These are phyloP conservation scores for Edolisoma coerulescens DNA, from an alignment of 2,113 vertebrate species.

Conservation along the genomic window DNA sequence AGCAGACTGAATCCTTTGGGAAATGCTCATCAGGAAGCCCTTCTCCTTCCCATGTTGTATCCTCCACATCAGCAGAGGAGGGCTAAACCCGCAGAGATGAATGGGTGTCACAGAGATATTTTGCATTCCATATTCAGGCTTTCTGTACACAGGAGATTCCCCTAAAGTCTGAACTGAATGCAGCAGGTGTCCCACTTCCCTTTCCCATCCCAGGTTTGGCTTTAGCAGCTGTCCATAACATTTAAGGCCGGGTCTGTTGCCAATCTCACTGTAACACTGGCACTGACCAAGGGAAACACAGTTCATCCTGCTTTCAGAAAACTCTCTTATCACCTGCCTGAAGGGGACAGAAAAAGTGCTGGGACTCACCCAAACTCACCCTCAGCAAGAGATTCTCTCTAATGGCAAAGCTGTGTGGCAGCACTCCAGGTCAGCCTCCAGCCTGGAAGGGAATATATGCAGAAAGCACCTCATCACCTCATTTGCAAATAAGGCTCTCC, in stretches of 20 bases:
- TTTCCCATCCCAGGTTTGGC: not conserved
- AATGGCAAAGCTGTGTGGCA: not conserved
- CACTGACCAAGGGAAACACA: accelerated
- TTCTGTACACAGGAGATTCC: not conserved
- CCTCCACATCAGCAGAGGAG: not conserved
- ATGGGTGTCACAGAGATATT: not conserved
- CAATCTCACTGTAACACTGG: not conserved
- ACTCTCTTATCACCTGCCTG: not conserved
- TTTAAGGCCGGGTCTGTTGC: not conserved
- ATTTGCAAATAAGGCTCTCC: accelerated
- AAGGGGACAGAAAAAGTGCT: not conserved
- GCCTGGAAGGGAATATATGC: not conserved
- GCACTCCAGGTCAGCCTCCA: not conserved
- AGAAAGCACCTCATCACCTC: not conserved
- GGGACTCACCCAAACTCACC: not conserved
- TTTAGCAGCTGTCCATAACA: not conserved
- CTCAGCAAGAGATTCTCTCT: not conserved
- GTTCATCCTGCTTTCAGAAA: not conserved
- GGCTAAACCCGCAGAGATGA: not conserved
- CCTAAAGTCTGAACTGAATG: not conserved
- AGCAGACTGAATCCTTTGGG: not conserved
- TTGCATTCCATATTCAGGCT: not conserved
- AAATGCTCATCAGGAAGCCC: not conserved
- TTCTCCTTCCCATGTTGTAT: not conserved
- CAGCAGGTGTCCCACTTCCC: not conserved